phyloP scores from a whole-genome alignment of 1,140 invertebrate genomes.

The Atopsyche davidsoni region DNA sequence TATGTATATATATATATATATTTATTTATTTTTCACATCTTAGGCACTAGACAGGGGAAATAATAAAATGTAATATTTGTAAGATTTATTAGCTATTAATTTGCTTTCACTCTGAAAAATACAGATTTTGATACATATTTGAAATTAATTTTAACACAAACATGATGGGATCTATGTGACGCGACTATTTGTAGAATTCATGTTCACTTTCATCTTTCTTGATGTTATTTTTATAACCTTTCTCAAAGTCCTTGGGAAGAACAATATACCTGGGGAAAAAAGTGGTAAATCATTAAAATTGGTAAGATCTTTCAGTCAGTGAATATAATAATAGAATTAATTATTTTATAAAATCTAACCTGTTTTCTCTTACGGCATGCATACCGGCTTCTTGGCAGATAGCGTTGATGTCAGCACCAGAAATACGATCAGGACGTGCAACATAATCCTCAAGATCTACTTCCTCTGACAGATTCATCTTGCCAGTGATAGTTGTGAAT shows the following conservation, averaged over 20 bases:
- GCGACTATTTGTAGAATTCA: constrained; percentile 99
- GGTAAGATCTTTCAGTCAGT: not conserved
- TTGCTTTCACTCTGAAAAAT: too few species aligned
- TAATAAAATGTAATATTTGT: too few species aligned
- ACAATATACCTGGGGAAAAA: constrained; percentile 79
- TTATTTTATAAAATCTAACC: constrained; percentile 30
- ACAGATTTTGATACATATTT: too few species aligned
- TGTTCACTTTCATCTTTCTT: constrained; percentile 99
- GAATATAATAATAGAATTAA: not conserved
- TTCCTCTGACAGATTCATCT: constrained; percentile 99
- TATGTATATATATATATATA: too few species aligned
- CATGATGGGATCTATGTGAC: too few species aligned
- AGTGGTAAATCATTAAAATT: constrained; percentile 9
- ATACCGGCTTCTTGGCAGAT: constrained; percentile 97
- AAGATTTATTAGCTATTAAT: too few species aligned
- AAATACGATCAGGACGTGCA: constrained; percentile 95
- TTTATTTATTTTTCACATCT: too few species aligned
- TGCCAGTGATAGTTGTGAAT: constrained; percentile 95
- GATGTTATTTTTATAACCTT: constrained; percentile 97
- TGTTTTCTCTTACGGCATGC: constrained; percentile 98
- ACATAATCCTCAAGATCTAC: constrained; percentile 99
- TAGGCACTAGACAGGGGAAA: too few species aligned
- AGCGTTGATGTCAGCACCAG: constrained; percentile 98
- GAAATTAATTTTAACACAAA: too few species aligned
- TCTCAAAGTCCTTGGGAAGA: constrained; percentile 98